Conservation (phyloP, 2,113 vertebrate genomes). For the Silurus asotus region DNA sequence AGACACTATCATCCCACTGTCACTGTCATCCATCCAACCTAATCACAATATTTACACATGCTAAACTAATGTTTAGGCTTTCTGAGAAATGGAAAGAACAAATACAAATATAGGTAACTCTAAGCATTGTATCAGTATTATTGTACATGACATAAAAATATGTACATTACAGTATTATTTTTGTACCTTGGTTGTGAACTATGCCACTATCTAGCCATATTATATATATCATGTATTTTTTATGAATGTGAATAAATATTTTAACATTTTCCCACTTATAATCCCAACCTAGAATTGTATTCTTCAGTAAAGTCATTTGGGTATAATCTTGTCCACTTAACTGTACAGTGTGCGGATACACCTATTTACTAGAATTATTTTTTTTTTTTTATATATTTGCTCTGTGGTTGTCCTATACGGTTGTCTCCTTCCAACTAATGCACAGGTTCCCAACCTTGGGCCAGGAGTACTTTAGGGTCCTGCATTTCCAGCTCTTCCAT, state of each 20-base stretch:
- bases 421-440: not conserved
- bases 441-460: not conserved
- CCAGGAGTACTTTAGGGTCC: too few species aligned
- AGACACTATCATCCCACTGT: not conserved
- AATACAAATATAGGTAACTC: not conserved
- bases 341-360: not conserved
- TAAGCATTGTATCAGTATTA: not conserved
- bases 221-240: too few species aligned
- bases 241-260: not conserved
- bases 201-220: not conserved
- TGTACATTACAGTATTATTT: too few species aligned
- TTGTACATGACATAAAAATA: too few species aligned
- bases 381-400: not conserved
- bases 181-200: too few species aligned
- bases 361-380: not conserved
- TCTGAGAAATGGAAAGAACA: not conserved
- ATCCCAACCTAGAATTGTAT: too few species aligned
- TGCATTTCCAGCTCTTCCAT: not conserved
- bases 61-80: not conserved
- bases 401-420: not conserved
- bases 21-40: not conserved
- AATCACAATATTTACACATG: not conserved
- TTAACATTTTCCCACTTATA: too few species aligned
- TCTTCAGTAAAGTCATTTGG: not conserved
- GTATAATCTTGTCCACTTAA: not conserved